These are phyloP conservation scores for Sorex araneus DNA, from an alignment of 2,113 vertebrate species.

Conservation along the genomic window DNA sequence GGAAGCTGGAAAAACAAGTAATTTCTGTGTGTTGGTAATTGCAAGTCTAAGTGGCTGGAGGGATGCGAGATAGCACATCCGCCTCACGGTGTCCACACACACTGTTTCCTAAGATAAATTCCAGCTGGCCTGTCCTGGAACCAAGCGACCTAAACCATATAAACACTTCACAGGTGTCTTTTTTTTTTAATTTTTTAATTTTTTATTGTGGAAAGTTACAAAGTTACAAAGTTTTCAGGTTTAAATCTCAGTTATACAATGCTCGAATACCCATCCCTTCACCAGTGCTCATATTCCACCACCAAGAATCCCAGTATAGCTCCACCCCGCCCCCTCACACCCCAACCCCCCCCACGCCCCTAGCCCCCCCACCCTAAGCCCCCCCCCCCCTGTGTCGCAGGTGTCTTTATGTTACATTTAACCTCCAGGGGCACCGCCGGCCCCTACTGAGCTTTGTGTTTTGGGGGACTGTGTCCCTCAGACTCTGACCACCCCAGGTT, in stretches of 20 bases:
- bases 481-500: background rate
- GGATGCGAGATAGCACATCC: background rate
- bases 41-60: conserved; percentile 1
- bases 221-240: no score
- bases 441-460: conserved; percentile 6
- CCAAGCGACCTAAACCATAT: conserved; percentile 10
- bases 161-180: background rate
- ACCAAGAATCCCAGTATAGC: no score
- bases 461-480: background rate
- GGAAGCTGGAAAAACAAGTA: conserved; percentile 66
- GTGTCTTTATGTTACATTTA: background rate
- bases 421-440: background rate
- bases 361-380: no score
- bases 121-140: background rate
- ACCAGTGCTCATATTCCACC: no score
- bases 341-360: no score
- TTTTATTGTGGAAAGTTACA: no score
- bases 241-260: no score
- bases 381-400: no score
- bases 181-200: no score
- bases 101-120: conserved; percentile 24
- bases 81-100: background rate
- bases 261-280: no score
- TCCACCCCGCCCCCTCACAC: no score
- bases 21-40: conserved; percentile 21